A percentile compares a stretch with the other conserved stretches of the same genome.
Conservation (phyloP, 2,888 invertebrate genomes). For the Acronicta psi region DNA sequence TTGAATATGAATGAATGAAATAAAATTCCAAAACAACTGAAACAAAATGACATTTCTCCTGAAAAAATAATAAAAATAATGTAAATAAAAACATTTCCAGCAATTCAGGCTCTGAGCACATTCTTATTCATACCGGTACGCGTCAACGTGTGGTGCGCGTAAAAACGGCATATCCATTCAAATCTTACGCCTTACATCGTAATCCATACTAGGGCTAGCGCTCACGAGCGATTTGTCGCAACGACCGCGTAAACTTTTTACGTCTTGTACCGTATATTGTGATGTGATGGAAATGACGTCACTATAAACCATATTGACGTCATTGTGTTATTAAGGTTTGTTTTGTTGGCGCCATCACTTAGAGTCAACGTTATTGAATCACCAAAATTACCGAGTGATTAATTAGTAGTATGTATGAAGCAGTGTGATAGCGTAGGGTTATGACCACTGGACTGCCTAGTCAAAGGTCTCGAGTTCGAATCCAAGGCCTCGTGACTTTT, state of each 20-base stretch:
- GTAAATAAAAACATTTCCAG: constrained; percentile 25
- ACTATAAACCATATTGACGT: constrained; percentile 1
- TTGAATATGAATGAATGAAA: background rate
- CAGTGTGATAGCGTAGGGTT: no score
- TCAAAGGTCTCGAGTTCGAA: no score
- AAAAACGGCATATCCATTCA: constrained; percentile 39
- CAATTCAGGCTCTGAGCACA: constrained; percentile 5
- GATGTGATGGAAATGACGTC: constrained; percentile 1
- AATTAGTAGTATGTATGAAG: no score
- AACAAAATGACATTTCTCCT: constrained; percentile 5
- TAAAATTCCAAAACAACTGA: constrained; percentile 1
- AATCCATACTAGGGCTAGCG: constrained; percentile 21
- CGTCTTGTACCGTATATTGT: constrained; percentile 16
- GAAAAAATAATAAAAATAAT: constrained; percentile 29
- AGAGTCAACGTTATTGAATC: background rate
- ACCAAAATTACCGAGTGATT: no score
- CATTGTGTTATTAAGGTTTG: constrained; percentile 2
- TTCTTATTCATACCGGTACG: constrained; percentile 28
- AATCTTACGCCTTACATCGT: constrained; percentile 37
- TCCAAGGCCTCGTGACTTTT: no score
- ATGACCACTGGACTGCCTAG: no score
- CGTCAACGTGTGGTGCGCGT: constrained; percentile 19
- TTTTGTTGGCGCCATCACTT: background rate
- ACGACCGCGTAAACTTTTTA: constrained; percentile 32
- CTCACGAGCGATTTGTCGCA: constrained; percentile 23